Conservation (phyloP, 2,888 invertebrate genomes). For the Lepas anatifera region DNA sequence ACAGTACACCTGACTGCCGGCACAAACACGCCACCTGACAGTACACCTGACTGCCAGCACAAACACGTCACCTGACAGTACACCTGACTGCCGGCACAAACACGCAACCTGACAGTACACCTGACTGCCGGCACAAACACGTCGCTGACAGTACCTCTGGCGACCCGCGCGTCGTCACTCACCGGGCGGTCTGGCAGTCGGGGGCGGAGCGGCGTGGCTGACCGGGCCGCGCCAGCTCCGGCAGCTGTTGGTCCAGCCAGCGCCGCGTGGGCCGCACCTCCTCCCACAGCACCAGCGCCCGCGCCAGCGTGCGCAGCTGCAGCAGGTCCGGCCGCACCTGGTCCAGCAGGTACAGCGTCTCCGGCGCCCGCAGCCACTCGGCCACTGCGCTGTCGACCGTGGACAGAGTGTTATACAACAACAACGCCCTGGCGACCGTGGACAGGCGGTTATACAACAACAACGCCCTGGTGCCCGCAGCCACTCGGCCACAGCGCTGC, state of each 20-base stretch:
- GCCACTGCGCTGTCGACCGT: slow-evolving; percentile 53
- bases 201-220: background rate
- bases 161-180: background rate
- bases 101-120: no score
- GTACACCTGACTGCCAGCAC: no score
- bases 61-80: background rate
- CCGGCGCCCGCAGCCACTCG: slow-evolving; percentile 79
- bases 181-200: background rate
- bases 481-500: no score
- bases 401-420: no score
- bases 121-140: background rate
- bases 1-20: background rate
- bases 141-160: background rate
- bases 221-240: slow-evolving; percentile 47
- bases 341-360: slow-evolving; percentile 79
- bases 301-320: slow-evolving; percentile 63
- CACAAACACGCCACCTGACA: background rate
- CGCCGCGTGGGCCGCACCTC: slow-evolving; percentile 62
- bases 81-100: no score
- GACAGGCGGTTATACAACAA: no score
- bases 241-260: slow-evolving; percentile 76
- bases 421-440: no score
- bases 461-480: no score
- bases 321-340: slow-evolving; percentile 83
- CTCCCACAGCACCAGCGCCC: slow-evolving; percentile 78